Conservation (phyloP, 1,140 invertebrate species). For the Trichonephila clavipes region DNA sequence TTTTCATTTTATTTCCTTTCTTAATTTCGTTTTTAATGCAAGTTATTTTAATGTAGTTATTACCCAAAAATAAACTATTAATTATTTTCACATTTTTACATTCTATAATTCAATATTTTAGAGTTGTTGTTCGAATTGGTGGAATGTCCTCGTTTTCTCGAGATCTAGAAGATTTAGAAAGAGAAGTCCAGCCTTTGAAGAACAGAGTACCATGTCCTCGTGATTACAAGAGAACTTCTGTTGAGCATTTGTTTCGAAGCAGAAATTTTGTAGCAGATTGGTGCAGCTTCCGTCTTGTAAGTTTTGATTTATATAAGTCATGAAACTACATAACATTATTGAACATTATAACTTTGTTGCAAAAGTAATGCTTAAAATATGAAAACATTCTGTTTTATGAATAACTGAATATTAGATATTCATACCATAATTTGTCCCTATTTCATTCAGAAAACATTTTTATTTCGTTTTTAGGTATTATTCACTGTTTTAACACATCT, state of each 20-base stretch:
- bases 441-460: neutral
- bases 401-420: neutral
- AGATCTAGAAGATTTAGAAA: slow-evolving; percentile 87
- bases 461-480: neutral
- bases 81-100: neutral
- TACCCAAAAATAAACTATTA: neutral
- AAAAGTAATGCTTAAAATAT: slow-evolving; percentile 30
- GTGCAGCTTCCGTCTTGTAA: slow-evolving; percentile 92
- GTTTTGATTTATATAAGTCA: slow-evolving; percentile 55
- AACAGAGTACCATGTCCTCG: slow-evolving; percentile 87
- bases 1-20: no score
- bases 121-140: slow-evolving; percentile 90
- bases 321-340: neutral
- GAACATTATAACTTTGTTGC: no score
- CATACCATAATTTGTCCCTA: neutral
- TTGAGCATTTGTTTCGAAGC: slow-evolving; percentile 90
- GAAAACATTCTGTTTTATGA: neutral
- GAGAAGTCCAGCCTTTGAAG: slow-evolving; percentile 90
- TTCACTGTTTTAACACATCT: no score
- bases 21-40: neutral
- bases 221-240: slow-evolving; percentile 91
- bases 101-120: slow-evolving; percentile 80
- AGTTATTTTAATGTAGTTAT: neutral
- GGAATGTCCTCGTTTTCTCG: slow-evolving; percentile 88
- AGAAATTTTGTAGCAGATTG: slow-evolving; percentile 91